These are phyloP conservation scores for Paracentrotus lividus DNA, from an alignment of 53 echinoderm and acorn worm genomes.

Conservation along the genomic window DNA sequence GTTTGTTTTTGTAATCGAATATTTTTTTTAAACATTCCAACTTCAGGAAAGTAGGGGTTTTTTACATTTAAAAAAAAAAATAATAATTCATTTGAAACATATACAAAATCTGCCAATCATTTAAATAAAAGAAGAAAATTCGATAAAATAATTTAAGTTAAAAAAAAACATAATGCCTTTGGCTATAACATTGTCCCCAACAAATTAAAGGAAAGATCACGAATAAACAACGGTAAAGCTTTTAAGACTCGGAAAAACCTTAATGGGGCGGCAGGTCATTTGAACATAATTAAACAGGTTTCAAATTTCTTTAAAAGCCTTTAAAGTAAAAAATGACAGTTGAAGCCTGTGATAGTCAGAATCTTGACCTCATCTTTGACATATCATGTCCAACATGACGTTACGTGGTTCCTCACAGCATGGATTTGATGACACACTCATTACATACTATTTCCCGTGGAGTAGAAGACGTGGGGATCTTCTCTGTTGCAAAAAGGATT, in stretches of 20 bases:
- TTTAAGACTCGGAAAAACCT: not conserved
- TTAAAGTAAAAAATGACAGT: not conserved
- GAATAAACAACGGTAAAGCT: not conserved
- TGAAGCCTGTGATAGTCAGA: not conserved
- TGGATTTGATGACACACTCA: not conserved
- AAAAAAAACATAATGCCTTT: too few species aligned
- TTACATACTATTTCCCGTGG: not conserved
- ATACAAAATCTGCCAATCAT: too few species aligned
- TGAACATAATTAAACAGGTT: not conserved
- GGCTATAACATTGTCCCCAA: not conserved
- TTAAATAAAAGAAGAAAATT: too few species aligned
- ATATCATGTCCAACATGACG: not conserved
- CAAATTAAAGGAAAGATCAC: too few species aligned
- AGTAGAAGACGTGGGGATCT: not conserved
- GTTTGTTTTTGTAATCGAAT: too few species aligned
- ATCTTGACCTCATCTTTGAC: not conserved
- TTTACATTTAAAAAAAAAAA: too few species aligned
- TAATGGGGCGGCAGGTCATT: not conserved
- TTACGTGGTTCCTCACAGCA: not conserved
- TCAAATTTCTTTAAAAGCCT: not conserved
- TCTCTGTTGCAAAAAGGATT: not conserved
- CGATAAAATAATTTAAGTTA: too few species aligned
- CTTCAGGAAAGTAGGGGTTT: too few species aligned
- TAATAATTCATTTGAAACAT: too few species aligned
- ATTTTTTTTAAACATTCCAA: too few species aligned